Percentiles rank a stretch among this genome's conserved stretches.
These are phyloP conservation scores for Actinernus sp. DNA, from an alignment of 92 coral and sea anemone genomes.

Conservation along the genomic window DNA sequence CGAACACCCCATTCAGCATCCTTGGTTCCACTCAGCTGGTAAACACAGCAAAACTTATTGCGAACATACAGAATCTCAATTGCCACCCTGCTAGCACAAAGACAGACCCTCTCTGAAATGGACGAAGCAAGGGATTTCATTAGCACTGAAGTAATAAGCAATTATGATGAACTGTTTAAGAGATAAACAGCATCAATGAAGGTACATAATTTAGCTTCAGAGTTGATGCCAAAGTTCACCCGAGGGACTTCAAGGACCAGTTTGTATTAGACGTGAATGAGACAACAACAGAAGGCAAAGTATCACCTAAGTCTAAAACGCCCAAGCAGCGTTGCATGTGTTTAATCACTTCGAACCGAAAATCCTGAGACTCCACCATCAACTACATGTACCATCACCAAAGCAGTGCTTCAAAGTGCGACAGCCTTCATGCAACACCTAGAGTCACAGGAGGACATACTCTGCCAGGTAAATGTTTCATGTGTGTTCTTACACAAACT, in stretches of 20 bases:
- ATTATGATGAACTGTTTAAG: background rate
- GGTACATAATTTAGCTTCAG: background rate
- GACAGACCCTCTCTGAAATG: conserved; percentile 37
- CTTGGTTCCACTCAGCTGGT: conserved; percentile 54
- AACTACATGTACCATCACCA: background rate
- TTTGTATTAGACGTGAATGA: conserved; percentile 15
- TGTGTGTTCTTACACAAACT: too few relatives aligned
- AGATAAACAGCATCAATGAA: background rate
- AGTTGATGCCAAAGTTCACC: conserved; percentile 3
- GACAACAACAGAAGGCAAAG: conserved; percentile 9
- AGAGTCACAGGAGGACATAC: background rate
- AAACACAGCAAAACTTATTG: conserved; percentile 51
- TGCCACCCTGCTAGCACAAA: conserved; percentile 43
- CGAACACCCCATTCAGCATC: conserved; percentile 54
- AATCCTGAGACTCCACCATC: conserved; percentile 8
- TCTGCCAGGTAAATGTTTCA: too few relatives aligned
- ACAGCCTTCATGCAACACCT: background rate
- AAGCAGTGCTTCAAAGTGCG: background rate
- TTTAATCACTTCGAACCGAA: conserved; percentile 3
- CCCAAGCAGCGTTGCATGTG: conserved; percentile 30
- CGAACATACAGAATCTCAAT: conserved; percentile 52
- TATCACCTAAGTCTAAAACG: conserved; percentile 31
- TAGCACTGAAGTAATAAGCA: background rate
- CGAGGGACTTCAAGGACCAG: conserved; percentile 9
- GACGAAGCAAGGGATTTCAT: conserved; percentile 9